These are phyloP conservation scores for Asarcornis scutulata DNA, from an alignment of 2,113 vertebrate genomes.

Conservation along the genomic window DNA sequence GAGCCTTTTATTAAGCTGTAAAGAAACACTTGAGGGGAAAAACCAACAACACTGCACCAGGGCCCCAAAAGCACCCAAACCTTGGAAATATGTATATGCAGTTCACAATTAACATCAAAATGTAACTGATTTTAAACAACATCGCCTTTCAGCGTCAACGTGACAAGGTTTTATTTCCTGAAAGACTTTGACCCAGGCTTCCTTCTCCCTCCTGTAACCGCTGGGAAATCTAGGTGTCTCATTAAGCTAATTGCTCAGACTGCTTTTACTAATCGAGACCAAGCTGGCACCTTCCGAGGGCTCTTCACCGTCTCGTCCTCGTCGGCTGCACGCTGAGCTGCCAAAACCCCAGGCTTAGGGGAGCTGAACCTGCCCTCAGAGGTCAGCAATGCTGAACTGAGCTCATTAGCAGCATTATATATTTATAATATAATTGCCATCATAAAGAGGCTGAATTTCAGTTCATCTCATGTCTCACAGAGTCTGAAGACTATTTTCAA, in stretches of 20 bases:
- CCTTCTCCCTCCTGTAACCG: no score
- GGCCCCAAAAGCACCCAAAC: not conserved
- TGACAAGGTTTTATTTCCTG: no score
- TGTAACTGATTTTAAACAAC: not conserved
- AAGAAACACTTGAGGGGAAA: not conserved
- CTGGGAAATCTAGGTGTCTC: no score
- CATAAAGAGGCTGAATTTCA: not conserved
- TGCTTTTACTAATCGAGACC: no score
- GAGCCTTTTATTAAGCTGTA: not conserved
- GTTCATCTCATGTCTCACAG: not conserved
- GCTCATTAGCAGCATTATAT: not conserved
- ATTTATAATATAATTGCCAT: not conserved
- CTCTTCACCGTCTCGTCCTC: no score
- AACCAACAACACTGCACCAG: not conserved
- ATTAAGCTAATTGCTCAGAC: no score
- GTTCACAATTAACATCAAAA: not conserved
- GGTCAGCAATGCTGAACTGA: not conserved
- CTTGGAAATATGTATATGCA: not conserved
- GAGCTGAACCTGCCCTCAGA: no score
- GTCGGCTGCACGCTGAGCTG: no score
- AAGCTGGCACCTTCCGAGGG: no score
- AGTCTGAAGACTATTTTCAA: not conserved
- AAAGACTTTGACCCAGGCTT: no score
- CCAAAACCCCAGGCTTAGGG: no score
- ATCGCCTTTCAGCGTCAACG: not conserved